Evolutionary conservation across 2,113 vertebrate species (phyloP).

Genomic region (Petromus typicus): DNA sequence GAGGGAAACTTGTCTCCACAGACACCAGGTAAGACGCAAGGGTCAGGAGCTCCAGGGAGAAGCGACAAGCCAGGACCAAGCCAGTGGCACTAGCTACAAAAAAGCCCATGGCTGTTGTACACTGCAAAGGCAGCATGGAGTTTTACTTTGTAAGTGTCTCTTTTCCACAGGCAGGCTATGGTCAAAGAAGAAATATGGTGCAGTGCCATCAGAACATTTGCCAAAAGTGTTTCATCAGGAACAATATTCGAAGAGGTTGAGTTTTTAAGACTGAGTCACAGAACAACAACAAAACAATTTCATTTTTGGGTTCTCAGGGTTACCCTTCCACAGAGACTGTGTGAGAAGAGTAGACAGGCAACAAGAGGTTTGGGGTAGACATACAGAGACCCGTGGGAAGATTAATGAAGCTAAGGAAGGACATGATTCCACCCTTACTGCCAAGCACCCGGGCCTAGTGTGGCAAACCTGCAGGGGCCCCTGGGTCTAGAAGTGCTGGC

Average conservation of each 20-base stretch:
- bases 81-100: not conserved
- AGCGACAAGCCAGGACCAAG: not conserved
- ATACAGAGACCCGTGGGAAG: not conserved
- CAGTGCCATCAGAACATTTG: not conserved
- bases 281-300: not conserved
- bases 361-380: not conserved
- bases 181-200: not conserved
- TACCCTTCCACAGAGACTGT: not conserved
- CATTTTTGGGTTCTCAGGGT: not conserved
- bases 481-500: not conserved
- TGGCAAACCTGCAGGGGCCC: no score
- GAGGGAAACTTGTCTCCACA: not conserved
- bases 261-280: not conserved
- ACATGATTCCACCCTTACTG: not conserved
- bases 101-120: not conserved
- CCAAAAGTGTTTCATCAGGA: not conserved
- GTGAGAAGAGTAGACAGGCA: not conserved
- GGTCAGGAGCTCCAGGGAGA: not conserved
- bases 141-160: not conserved
- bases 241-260: not conserved
- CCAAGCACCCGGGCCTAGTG: not conserved
- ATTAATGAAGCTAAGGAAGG: not conserved
- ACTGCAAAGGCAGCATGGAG: not conserved
- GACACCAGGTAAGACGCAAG: not conserved
- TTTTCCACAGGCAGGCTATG: not conserved